Evolutionary conservation across 1,140 invertebrate genomes (phyloP).

Genomic region (Apis dorsata): DNA sequence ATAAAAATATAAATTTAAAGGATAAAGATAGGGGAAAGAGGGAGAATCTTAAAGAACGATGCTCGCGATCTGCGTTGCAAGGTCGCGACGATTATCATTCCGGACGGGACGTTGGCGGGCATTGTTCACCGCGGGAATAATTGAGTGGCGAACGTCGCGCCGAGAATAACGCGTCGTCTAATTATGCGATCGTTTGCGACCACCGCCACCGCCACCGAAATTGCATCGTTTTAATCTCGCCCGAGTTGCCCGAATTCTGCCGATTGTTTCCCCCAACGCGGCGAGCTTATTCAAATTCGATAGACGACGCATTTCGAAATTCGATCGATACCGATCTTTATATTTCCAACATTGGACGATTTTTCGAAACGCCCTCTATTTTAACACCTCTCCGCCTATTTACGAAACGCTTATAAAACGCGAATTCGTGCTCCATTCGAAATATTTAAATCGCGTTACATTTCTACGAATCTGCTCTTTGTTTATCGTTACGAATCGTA

Average conservation of each 20-base stretch:
- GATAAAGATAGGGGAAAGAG: too few species aligned
- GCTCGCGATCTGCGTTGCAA: slow-evolving; percentile 8
- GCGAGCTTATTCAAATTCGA: neutral
- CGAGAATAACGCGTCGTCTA: slow-evolving; percentile 25
- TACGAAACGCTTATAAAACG: too few species aligned
- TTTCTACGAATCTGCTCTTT: too few species aligned
- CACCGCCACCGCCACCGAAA: slow-evolving; percentile 1
- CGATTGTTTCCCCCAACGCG: slow-evolving; percentile 12
- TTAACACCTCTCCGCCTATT: too few species aligned
- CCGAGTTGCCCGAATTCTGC: slow-evolving; percentile 33
- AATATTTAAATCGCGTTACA: too few species aligned
- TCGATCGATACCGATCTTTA: neutral
- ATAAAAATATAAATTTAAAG: too few species aligned
- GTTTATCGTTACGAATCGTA: too few species aligned
- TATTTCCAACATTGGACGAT: neutral
- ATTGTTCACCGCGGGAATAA: slow-evolving; percentile 38
- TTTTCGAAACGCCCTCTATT: too few species aligned
- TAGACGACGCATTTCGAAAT: neutral
- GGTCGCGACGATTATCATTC: slow-evolving; percentile 39
- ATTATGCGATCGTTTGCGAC: slow-evolving; percentile 25
- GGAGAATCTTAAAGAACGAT: neutral
- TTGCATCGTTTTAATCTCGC: slow-evolving; percentile 41
- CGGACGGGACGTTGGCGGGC: neutral
- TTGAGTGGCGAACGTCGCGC: slow-evolving; percentile 39
- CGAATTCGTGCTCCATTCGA: too few species aligned